Percentiles rank a stretch among this genome's conserved stretches.
Evolutionary conservation across 2,113 vertebrate genomes (phyloP).

Genomic region (Psephotus haematonotus): DNA sequence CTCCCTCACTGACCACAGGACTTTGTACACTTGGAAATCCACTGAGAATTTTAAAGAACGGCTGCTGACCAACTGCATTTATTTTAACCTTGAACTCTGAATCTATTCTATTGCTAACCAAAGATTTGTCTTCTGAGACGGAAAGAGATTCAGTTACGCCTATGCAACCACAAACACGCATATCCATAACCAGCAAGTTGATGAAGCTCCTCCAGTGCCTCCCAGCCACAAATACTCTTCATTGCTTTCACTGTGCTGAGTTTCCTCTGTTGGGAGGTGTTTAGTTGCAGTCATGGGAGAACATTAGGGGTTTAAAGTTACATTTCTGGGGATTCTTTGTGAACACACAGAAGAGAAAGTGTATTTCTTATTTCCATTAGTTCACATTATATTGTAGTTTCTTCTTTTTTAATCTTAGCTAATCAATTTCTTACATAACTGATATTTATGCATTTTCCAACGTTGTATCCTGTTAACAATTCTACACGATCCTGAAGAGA

Average conservation of each 20-base stretch:
- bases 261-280: not conserved
- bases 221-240: not conserved
- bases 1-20: not conserved
- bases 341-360: not conserved
- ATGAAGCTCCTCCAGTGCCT: not conserved
- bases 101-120: not conserved
- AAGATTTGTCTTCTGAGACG: not conserved
- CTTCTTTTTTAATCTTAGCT: not conserved
- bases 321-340: not conserved
- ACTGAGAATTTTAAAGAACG: accelerated
- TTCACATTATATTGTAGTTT: accelerated
- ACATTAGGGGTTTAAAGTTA: not conserved
- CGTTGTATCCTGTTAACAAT: not conserved
- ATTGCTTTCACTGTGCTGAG: not conserved
- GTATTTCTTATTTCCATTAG: not conserved
- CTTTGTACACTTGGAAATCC: not conserved
- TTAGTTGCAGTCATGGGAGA: not conserved
- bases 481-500: not conserved
- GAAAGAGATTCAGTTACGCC: not conserved
- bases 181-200: not conserved
- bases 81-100: not conserved
- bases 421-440: slow-evolving; percentile 14
- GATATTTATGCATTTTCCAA: not conserved
- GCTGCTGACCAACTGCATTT: not conserved
- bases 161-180: accelerated